phyloP scores from a whole-genome alignment of 1,140 invertebrate species.

The Drosophila virilis region DNA sequence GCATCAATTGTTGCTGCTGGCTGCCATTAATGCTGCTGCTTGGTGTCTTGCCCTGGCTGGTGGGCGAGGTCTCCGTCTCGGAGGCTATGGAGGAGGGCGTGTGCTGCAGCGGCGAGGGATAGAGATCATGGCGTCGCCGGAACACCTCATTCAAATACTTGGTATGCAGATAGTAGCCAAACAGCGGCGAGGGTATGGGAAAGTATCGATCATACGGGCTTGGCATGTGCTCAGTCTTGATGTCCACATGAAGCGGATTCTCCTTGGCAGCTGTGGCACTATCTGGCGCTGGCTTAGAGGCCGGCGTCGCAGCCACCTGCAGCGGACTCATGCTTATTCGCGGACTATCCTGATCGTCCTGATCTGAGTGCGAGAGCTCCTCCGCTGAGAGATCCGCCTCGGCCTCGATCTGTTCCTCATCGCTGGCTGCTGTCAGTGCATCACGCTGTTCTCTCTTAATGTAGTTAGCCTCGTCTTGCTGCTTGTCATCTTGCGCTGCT shows the following conservation, averaged over 20 bases:
- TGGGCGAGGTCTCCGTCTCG: constrained; percentile 74
- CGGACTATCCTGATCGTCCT: constrained; percentile 72
- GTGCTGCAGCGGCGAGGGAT: constrained; percentile 85
- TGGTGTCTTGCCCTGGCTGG: constrained; percentile 39
- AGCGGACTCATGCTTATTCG: constrained; percentile 80
- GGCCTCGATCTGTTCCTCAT: constrained; percentile 58
- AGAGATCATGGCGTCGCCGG: constrained; percentile 89
- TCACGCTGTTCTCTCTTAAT: constrained; percentile 62
- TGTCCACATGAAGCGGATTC: constrained; percentile 85
- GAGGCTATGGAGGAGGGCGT: constrained; percentile 79
- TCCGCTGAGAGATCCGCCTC: constrained; percentile 71
- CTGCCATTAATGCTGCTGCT: constrained; percentile 4
- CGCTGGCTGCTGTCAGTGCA: constrained; percentile 45
- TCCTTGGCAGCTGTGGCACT: constrained; percentile 64
- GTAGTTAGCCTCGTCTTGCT: constrained; percentile 64
- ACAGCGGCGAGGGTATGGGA: constrained; percentile 87
- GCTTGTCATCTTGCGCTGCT: constrained; percentile 40
- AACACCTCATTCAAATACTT: constrained; percentile 90
- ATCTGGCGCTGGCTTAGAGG: constrained; percentile 33
- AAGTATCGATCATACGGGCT: constrained; percentile 86
- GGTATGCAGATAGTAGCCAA: constrained; percentile 89
- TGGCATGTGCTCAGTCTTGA: constrained; percentile 84
- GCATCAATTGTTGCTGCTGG: constrained; percentile 47
- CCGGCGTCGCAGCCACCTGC: constrained; percentile 51
- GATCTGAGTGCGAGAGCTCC: constrained; percentile 72